phyloP scores from a whole-genome alignment of 2,113 vertebrate species.

The Lepidothrix coronata region DNA sequence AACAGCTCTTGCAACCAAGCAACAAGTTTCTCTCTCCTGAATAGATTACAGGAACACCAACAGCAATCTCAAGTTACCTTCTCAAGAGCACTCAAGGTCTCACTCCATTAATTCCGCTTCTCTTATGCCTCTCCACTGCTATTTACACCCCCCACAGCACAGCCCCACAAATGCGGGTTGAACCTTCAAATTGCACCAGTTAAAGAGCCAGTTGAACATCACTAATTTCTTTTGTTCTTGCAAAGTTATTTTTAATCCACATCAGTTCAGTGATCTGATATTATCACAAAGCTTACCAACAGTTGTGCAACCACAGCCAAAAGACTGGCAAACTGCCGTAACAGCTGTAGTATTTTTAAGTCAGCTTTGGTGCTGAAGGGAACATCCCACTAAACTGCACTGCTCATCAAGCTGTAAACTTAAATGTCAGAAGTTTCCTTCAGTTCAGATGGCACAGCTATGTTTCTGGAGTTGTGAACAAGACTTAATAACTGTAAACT shows the following conservation, averaged over 20 bases:
- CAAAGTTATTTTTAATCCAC: neutral
- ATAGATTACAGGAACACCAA: rapidly evolving
- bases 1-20: neutral
- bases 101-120: neutral
- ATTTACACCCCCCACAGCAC: rapidly evolving
- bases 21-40: neutral
- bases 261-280: neutral
- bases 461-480: neutral
- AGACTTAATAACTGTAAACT: neutral
- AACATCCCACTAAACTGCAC: neutral
- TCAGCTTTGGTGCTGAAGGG: neutral
- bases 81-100: neutral
- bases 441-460: neutral
- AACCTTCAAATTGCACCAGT: neutral
- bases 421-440: neutral
- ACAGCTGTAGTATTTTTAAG: neutral
- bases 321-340: neutral
- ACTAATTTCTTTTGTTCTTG: neutral
- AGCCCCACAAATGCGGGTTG: rapidly evolving
- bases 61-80: neutral
- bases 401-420: neutral
- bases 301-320: neutral
- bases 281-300: neutral
- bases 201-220: neutral
- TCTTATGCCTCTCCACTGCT: rapidly evolving